Evolutionary conservation across 2,797 vertebrate genomes (phyloP), one percentile per base, ranked within the genome.

Genomic region (Coregonus suidteri): DNA sequence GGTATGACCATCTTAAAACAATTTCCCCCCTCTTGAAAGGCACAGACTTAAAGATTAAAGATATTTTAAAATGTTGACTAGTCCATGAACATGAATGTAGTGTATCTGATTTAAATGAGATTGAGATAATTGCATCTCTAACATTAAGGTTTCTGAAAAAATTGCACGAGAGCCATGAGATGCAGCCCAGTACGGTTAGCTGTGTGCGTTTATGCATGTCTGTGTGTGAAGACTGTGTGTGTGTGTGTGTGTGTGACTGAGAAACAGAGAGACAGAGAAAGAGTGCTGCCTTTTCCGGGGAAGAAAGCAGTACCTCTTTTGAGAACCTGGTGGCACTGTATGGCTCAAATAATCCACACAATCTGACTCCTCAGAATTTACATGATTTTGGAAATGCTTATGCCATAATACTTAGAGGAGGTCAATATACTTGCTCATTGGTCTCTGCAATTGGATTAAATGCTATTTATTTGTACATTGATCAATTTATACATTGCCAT

Each of bases 291-390:
- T 5, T 75, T 59, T 11, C n/a, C 41, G 56, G 59, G 82, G 25
- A 84, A 78, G 74, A 25, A 71, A 53, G 91, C 82, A 91, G 82
- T 93, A 92, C 88, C 91, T 82, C 70, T 74, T 82, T 31, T 75
- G 84, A 91, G 76, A 82, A 89, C 91, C 87, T 93, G 94, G 84
- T 91, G 94, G 94, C 94, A 90, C 92, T 95, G 91, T 93, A 88
- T 87, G 79, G 89, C 84, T 91, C 93, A 83, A 70, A 86, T 89
- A n/a, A n/a, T 6, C 47, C 66, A 15, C 67, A 64, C 75, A 76
- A 72, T 62, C 14, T 56, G 53, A 56, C 11, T 56, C 72, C 51
- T 69, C 70, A 74, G 18, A n/a, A 47, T n/a, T 18, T 20, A 71
- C n/a, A 25, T 35, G 73, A 72, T 56, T 75, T 81, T 81, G 53